Evolutionary conservation across 2,113 vertebrate genomes (phyloP), one percentile per base, ranked within the genome.

Genomic region (Cynoglossus semilaevis): DNA sequence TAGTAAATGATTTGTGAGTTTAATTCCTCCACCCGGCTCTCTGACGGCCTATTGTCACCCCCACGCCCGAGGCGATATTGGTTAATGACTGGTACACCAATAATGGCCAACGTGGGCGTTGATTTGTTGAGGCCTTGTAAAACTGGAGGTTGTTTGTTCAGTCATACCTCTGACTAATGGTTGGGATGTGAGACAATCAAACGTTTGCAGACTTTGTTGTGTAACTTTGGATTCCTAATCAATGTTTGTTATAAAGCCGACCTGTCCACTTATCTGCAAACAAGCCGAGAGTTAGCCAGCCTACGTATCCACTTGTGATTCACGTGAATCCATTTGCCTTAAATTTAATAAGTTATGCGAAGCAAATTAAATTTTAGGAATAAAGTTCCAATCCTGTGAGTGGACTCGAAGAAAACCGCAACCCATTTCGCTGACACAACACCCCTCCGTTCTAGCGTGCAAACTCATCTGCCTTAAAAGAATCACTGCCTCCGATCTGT

Each of bases 1-100:
- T 48, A 71, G 73, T 51, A 72, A 72, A 64, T 84, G 80, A 88
- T 88, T 88, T 86, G 78, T 13, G 55, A 66, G 72, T 87, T 85
- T 84, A 85, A 87, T 88, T 84, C 72, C 58, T 84, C 73, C 67
- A 78, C 80, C 74, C 76, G 77, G 63, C 46, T 69, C 71, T 55
- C 70, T 15, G 56, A 79, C 76, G 79, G 71, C 62, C 74, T 67
- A 74, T 75, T 79, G 62, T 72, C 59, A 56, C 50, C 77, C 60
- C 45, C 46, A 58, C 53, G 9, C 54, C 49, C 53, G 63, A 67
- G 78, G 79, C 74, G 73, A 69, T 74, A 67, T 51, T 58, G 67
- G 22, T 63, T 80, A 78, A 83, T 81, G 72, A 75, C 67, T 75
- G 18, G 34, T 42, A 46, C 38, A 37, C 38, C 36, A 58, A 63